These are phyloP conservation scores for Pampus argenteus DNA, from an alignment of 2,797 vertebrate species.

Conservation along the genomic window DNA sequence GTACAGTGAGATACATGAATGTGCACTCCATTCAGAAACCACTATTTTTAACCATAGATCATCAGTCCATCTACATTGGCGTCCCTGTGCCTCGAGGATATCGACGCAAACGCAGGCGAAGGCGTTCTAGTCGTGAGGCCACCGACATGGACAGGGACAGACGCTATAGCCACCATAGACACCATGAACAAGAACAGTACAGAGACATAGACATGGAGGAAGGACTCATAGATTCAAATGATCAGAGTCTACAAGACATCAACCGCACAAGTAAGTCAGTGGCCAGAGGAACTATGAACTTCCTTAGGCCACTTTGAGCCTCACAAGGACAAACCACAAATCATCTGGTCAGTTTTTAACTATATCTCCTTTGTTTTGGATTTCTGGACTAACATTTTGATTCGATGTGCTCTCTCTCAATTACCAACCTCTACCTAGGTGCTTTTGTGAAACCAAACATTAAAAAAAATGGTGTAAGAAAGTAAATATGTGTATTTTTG, in stretches of 20 bases:
- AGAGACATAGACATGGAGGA: slow-evolving; percentile 81
- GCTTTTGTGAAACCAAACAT: background rate
- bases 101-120: slow-evolving; percentile 89
- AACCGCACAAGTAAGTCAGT: slow-evolving; percentile 88
- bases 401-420: background rate
- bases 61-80: slow-evolving; percentile 92
- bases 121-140: slow-evolving; percentile 84
- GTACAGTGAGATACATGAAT: background rate
- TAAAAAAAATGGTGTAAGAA: no score
- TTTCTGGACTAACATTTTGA: background rate
- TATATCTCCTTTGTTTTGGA: background rate
- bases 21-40: background rate
- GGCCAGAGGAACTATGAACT: background rate
- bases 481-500: background rate
- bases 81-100: slow-evolving; percentile 89
- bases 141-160: slow-evolving; percentile 78
- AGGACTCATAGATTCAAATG: slow-evolving; percentile 74
- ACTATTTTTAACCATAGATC: slow-evolving; percentile 82
- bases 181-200: slow-evolving; percentile 66
- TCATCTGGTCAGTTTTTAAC: background rate
- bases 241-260: slow-evolving; percentile 80
- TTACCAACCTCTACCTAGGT: background rate
- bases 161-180: slow-evolving; percentile 80
- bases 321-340: background rate
- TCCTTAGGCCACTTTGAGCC: background rate